A percentile compares a stretch with the other conserved stretches of the same genome.
Conservation (phyloP, 2,113 vertebrate species). For the Baryphthengus martii region DNA sequence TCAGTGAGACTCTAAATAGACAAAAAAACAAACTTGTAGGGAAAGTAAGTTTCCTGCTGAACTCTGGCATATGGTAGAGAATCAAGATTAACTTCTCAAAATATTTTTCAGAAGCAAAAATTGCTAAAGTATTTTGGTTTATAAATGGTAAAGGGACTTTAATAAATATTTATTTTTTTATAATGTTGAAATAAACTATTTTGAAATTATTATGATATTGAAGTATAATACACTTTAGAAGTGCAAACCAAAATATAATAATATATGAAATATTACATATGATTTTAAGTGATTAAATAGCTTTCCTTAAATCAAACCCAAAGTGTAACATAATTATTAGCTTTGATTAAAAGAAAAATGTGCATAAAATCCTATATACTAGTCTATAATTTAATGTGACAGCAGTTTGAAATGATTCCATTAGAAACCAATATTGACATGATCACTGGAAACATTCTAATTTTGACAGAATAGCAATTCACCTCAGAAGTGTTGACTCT, state of each 20-base stretch:
- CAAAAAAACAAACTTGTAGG: background rate
- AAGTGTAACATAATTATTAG: background rate
- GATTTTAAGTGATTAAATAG: background rate
- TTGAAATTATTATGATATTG: background rate
- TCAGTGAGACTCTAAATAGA: conserved; percentile 21
- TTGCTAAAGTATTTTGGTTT: background rate
- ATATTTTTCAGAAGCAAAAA: background rate
- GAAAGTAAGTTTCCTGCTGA: conserved; percentile 12
- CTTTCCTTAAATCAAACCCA: background rate
- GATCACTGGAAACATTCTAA: background rate
- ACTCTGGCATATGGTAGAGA: background rate
- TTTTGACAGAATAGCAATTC: background rate
- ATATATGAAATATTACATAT: background rate
- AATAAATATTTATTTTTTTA: background rate
- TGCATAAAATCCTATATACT: background rate
- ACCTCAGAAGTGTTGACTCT: background rate
- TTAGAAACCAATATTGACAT: background rate
- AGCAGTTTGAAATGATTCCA: background rate
- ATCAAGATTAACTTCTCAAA: background rate
- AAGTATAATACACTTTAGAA: background rate
- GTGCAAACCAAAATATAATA: background rate
- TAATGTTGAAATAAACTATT: background rate
- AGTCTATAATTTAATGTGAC: background rate
- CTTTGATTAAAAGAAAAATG: background rate
- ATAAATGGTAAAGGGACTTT: background rate